These are phyloP conservation scores for Dynastes tityus DNA, from an alignment of 2,888 invertebrate species.

Conservation along the genomic window DNA sequence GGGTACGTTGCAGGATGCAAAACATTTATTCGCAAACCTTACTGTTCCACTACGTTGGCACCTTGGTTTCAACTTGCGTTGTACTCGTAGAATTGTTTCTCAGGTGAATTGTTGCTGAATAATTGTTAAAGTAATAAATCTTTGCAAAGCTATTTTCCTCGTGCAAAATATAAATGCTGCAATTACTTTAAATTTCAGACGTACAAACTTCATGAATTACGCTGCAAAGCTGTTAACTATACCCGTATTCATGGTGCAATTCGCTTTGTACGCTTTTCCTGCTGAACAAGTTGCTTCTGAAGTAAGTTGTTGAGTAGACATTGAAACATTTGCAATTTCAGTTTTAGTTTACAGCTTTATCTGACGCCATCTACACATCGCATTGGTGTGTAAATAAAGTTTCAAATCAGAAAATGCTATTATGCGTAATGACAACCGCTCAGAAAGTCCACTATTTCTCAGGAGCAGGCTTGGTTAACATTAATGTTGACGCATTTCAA, in stretches of 20 bases:
- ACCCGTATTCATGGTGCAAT: neutral
- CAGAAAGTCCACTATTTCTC: conserved; percentile 34
- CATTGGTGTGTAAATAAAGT: conserved; percentile 46
- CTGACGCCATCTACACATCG: conserved; percentile 34
- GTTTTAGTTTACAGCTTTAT: conserved; percentile 26
- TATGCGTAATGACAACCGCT: conserved; percentile 29
- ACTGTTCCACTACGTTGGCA: conserved; percentile 25
- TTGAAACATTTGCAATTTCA: neutral
- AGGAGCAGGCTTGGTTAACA: conserved; percentile 37
- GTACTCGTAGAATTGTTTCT: neutral
- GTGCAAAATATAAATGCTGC: too few relatives aligned
- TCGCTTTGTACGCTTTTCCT: conserved; percentile 15
- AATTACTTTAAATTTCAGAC: neutral
- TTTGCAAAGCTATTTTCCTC: neutral
- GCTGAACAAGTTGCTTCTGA: conserved; percentile 17
- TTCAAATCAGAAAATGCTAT: conserved; percentile 30
- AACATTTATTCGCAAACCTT: neutral
- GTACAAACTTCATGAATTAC: neutral
- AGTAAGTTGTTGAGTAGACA: neutral
- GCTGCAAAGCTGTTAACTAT: neutral
- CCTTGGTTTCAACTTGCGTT: neutral
- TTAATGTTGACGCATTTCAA: conserved; percentile 38
- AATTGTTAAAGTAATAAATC: neutral
- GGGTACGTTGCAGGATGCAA: neutral
- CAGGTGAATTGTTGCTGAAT: neutral